Conservation (phyloP, 2,113 vertebrate species). For the Scopus umbretta region DNA sequence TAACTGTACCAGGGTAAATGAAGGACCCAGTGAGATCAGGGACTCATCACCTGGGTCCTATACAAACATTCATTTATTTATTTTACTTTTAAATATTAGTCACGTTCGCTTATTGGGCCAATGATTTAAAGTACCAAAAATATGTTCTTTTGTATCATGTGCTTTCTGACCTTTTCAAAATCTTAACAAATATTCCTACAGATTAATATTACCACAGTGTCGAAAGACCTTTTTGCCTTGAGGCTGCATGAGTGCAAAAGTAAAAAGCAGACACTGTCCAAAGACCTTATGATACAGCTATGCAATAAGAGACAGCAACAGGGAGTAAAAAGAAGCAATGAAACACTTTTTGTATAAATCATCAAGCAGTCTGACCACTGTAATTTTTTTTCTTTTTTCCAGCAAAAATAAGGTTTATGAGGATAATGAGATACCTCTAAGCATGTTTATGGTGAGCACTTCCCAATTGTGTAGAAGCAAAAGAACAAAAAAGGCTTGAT, state of each 20-base stretch:
- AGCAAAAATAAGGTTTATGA: background rate
- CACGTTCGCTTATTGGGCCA: background rate
- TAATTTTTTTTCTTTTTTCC: background rate
- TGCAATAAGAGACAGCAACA: background rate
- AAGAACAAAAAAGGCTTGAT: background rate
- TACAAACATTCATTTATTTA: background rate
- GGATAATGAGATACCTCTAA: background rate
- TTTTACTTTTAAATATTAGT: background rate
- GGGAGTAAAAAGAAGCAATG: background rate
- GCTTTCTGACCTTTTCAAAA: constrained; percentile 29
- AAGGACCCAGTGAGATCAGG: background rate
- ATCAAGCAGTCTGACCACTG: background rate
- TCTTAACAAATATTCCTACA: background rate
- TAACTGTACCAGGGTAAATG: background rate
- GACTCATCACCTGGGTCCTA: background rate
- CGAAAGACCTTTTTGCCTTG: background rate
- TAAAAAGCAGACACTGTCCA: background rate
- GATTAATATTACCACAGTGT: background rate
- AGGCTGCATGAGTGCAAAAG: background rate
- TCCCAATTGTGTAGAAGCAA: background rate
- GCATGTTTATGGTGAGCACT: background rate
- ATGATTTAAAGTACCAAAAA: background rate
- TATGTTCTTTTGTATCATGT: background rate
- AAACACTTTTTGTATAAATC: background rate
- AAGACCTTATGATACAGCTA: background rate